A percentile compares a stretch with the other conserved stretches of the same genome.
phyloP scores from a whole-genome alignment of 2,797 vertebrate genomes.

The Myotis planiceps region DNA sequence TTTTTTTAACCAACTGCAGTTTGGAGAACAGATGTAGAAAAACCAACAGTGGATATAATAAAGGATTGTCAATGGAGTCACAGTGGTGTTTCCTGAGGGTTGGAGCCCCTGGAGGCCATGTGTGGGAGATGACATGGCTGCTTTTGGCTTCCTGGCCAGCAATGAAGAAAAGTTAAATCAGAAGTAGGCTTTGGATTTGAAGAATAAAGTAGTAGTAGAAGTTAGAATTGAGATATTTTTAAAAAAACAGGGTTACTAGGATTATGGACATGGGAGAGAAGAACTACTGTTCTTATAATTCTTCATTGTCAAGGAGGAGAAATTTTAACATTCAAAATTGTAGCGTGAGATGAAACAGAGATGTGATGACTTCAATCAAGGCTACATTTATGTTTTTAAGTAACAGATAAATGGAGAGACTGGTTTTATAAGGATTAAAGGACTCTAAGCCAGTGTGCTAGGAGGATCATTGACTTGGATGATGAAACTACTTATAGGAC shows the following conservation, averaged over 20 bases:
- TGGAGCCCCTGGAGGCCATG: fast-evolving
- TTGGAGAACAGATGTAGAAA: background rate
- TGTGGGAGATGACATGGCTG: background rate
- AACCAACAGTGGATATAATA: background rate
- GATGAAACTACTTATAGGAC: background rate
- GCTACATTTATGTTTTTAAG: background rate
- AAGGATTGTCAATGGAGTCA: background rate
- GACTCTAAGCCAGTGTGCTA: background rate
- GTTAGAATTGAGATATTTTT: background rate
- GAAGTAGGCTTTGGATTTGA: background rate
- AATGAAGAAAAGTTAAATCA: background rate
- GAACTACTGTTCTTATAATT: background rate
- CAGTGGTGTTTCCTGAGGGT: fast-evolving
- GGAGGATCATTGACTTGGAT: background rate
- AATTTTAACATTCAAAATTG: background rate
- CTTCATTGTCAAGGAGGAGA: background rate
- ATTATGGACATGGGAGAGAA: background rate
- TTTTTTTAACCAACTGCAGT: background rate
- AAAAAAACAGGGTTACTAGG: background rate
- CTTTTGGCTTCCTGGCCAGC: background rate
- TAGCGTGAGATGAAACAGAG: background rate
- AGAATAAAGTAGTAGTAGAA: background rate
- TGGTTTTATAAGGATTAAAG: background rate
- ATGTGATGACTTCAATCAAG: background rate
- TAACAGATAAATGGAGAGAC: background rate